phyloP scores from a whole-genome alignment of 2,888 invertebrate species.

The Auanema freiburgensis region DNA sequence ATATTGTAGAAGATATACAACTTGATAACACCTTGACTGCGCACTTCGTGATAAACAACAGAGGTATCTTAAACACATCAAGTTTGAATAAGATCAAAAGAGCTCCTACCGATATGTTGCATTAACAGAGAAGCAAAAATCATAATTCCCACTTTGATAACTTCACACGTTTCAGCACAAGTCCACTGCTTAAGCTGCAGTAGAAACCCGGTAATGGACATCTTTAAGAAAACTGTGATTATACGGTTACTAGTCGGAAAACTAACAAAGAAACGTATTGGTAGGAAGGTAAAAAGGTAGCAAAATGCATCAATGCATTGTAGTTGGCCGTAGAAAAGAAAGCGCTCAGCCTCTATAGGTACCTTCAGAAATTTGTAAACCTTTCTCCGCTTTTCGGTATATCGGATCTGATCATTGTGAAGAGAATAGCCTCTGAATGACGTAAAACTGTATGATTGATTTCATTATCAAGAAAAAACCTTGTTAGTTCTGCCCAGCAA shows the following conservation, averaged over 20 bases:
- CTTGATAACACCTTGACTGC: constrained; percentile 95
- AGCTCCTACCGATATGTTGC: constrained; percentile 91
- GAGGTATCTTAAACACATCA: constrained; percentile 39
- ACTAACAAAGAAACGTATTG: constrained; percentile 85
- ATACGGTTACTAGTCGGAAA: too few relatives aligned
- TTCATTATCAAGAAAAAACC: constrained; percentile 26
- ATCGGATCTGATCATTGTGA: constrained; percentile 92
- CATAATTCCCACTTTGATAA: constrained; percentile 69
- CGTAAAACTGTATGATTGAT: not conserved
- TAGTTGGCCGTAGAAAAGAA: constrained; percentile 89
- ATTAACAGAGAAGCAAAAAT: constrained; percentile 70
- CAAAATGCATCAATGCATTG: constrained; percentile 93
- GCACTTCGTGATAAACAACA: constrained; percentile 52
- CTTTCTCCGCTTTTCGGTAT: constrained; percentile 86
- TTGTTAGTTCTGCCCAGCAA: constrained; percentile 56
- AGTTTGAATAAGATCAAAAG: not conserved
- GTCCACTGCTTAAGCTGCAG: constrained; percentile 50
- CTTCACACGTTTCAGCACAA: constrained; percentile 80
- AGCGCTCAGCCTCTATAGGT: constrained; percentile 80
- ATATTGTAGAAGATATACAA: constrained; percentile 99
- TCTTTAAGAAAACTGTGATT: constrained; percentile 39
- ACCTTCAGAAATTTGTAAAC: constrained; percentile 90
- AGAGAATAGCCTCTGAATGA: constrained; percentile 77
- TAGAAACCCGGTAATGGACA: constrained; percentile 45
- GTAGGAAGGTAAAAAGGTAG: constrained; percentile 95